Conservation (phyloP, 1,140 invertebrate species). For the Drosophila grimshawi region DNA sequence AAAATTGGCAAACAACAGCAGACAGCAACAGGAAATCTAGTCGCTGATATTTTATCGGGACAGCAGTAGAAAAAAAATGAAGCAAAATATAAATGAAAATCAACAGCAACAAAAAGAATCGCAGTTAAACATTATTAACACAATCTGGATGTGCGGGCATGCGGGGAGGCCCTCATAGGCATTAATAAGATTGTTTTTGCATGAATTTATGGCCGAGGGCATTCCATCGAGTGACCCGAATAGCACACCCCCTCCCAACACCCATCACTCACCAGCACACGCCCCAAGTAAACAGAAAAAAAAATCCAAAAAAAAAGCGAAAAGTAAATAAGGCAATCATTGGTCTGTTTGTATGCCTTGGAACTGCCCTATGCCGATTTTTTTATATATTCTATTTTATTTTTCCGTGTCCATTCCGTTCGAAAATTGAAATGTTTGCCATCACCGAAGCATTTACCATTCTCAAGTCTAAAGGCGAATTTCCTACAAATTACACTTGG, state of each 20-base stretch:
- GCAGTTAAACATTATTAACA: constrained; percentile 81
- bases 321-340: constrained; percentile 69
- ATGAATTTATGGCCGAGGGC: constrained; percentile 75
- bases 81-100: constrained; percentile 23
- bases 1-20: constrained; percentile 71
- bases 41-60: constrained; percentile 64
- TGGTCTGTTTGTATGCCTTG: constrained; percentile 1
- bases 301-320: constrained; percentile 26
- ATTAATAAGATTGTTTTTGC: constrained; percentile 82
- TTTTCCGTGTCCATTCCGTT: constrained; percentile 51
- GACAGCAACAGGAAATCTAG: constrained; percentile 73
- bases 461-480: constrained; percentile 52
- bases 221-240: constrained; percentile 35
- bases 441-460: constrained; percentile 66
- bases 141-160: constrained; percentile 27
- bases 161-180: constrained; percentile 55
- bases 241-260: neutral
- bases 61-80: constrained; percentile 24
- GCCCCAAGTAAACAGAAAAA: constrained; percentile 26
- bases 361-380: constrained; percentile 46
- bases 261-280: neutral
- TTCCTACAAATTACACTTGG: constrained; percentile 70
- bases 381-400: constrained; percentile 15
- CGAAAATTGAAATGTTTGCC: constrained; percentile 80
- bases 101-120: constrained; percentile 70